Evolutionary conservation across 2,888 invertebrate species (phyloP).

Genomic region (Meiosimyza platycephala): DNA sequence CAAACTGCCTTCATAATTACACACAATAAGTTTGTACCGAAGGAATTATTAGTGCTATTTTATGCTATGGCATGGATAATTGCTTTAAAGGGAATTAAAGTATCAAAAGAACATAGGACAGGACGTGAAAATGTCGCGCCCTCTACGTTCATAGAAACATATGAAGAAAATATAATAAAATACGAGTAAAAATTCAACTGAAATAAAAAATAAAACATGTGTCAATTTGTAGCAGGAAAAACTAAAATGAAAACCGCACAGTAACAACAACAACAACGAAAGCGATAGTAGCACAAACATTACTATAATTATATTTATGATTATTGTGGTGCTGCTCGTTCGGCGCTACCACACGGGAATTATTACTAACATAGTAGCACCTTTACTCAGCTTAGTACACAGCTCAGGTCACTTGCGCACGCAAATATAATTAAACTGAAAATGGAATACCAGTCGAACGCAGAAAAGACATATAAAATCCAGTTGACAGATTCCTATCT

Average conservation of each 20-base stretch:
- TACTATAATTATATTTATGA: constrained; percentile 11
- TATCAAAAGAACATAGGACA: background rate
- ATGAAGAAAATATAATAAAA: background rate
- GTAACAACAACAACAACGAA: background rate
- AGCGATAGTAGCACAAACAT: background rate
- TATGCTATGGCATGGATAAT: constrained; percentile 8
- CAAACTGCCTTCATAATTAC: no score
- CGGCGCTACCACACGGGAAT: background rate
- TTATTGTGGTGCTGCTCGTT: constrained; percentile 1
- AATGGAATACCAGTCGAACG: background rate
- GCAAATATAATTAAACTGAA: no score
- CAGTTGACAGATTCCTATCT: constrained; percentile 9
- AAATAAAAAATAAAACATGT: background rate
- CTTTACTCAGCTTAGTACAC: no score
- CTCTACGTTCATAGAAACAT: background rate
- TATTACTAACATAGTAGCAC: no score
- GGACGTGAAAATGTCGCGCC: background rate
- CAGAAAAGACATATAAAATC: constrained; percentile 6
- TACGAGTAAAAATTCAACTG: background rate
- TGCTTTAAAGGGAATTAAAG: constrained; percentile 9
- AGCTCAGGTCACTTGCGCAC: no score
- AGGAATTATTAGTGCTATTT: background rate
- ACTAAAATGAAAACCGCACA: constrained; percentile 2
- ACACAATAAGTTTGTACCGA: no score
- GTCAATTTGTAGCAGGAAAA: background rate